Percentiles rank a stretch among this genome's conserved stretches.
Evolutionary conservation across 2,888 invertebrate species (phyloP).

Genomic region (Hartigia nigra): DNA sequence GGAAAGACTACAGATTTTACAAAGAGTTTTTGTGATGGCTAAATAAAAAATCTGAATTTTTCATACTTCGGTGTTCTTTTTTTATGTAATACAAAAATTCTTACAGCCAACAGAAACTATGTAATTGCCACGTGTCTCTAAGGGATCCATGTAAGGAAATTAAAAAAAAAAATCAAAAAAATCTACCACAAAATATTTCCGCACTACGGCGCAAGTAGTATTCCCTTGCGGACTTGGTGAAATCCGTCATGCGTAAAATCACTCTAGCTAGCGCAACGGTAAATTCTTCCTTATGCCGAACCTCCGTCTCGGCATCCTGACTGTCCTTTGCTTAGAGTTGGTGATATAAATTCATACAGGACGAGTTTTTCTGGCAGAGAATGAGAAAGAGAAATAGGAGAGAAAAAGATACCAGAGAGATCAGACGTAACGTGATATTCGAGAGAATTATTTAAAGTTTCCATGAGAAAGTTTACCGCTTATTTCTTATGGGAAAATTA

Average conservation of each 20-base stretch:
- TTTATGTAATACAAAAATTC: not conserved
- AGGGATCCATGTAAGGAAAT: not conserved
- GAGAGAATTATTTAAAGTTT: not conserved
- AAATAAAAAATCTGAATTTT: not conserved
- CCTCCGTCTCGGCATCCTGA: not conserved
- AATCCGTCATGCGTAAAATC: constrained; percentile 44
- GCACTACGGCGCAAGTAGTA: not conserved
- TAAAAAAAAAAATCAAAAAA: not conserved
- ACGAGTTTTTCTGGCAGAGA: not conserved
- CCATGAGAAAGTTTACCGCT: not conserved
- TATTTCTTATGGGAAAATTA: not conserved
- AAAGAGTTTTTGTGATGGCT: not conserved
- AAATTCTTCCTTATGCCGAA: constrained; percentile 25
- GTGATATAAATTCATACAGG: not conserved
- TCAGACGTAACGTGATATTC: not conserved
- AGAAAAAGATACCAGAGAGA: not conserved
- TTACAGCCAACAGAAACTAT: not conserved
- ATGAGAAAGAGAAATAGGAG: not conserved
- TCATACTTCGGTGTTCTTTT: not conserved
- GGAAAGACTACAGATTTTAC: not conserved
- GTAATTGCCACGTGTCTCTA: not conserved
- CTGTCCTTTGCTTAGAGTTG: not conserved
- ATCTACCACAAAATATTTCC: not conserved
- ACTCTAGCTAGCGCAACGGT: constrained; percentile 34
- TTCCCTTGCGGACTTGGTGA: constrained; percentile 27